Evolutionary conservation across 2,888 invertebrate species (phyloP).

Genomic region (Standfussiana lucernea): DNA sequence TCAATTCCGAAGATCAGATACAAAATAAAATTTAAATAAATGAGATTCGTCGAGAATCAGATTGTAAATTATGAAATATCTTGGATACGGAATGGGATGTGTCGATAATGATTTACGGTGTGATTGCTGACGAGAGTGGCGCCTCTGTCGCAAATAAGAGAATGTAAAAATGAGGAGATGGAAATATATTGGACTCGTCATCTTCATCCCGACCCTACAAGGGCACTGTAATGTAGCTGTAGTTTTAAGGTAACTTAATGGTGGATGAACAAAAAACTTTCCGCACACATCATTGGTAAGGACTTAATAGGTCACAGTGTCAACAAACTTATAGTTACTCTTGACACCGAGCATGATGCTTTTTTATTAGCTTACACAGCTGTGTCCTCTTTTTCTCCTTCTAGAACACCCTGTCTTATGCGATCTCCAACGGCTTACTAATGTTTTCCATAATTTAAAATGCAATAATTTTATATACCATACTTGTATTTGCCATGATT

Average conservation of each 20-base stretch:
- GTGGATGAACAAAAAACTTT: background rate
- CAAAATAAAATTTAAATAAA: conserved; percentile 56
- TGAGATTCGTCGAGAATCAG: conserved; percentile 53
- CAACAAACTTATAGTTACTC: background rate
- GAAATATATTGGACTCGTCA: conserved; percentile 24
- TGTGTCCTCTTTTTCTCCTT: background rate
- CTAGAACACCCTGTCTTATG: background rate
- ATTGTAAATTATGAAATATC: conserved; percentile 62
- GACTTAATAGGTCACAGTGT: background rate
- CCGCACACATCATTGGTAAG: background rate
- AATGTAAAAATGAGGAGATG: conserved; percentile 35
- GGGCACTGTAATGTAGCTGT: background rate
- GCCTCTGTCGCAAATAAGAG: conserved; percentile 50
- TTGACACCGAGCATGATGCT: background rate
- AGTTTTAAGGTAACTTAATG: background rate
- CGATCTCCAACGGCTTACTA: no score
- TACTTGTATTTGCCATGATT: no score
- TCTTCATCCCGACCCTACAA: background rate
- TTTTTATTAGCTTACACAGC: background rate
- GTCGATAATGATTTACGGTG: conserved; percentile 64
- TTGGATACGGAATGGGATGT: conserved; percentile 52
- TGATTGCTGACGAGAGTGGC: conserved; percentile 60
- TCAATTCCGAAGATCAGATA: conserved; percentile 29
- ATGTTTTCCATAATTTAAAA: no score
- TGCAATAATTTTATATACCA: no score